These are phyloP conservation scores for Oryzias curvinotus DNA, from an alignment of 2,113 vertebrate genomes.

Conservation along the genomic window DNA sequence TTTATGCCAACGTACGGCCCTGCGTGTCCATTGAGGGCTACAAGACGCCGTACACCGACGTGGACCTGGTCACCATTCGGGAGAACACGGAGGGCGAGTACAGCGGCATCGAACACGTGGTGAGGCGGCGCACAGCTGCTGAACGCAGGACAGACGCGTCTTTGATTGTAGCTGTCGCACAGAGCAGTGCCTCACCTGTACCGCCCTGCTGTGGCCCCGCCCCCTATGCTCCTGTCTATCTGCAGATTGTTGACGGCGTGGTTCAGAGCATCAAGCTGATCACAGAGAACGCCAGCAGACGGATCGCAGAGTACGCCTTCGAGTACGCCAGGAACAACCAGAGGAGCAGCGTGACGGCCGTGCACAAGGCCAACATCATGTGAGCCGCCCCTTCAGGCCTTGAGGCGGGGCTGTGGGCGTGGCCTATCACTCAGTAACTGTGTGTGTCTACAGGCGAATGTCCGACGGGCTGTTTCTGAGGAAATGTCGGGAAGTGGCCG, in stretches of 20 bases:
- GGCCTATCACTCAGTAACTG: too few relatives aligned
- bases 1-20: slow-evolving; percentile 93
- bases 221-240: neutral
- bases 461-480: slow-evolving; percentile 94
- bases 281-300: slow-evolving; percentile 88
- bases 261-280: slow-evolving; percentile 98
- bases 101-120: slow-evolving; percentile 94
- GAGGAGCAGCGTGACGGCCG: slow-evolving; percentile 87
- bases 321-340: slow-evolving; percentile 94
- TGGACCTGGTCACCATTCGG: slow-evolving; percentile 72
- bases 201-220: slow-evolving; percentile 2
- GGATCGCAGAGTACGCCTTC: slow-evolving; percentile 94
- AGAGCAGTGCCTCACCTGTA: slow-evolving; percentile 4
- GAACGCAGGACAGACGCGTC: too few relatives aligned
- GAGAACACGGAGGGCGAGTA: slow-evolving; percentile 88
- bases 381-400: slow-evolving; percentile 46
- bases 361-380: slow-evolving; percentile 99
- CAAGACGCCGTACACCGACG: slow-evolving; percentile 90
- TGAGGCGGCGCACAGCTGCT: slow-evolving; percentile 45
- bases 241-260: slow-evolving; percentile 92
- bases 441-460: slow-evolving; percentile 84
- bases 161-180: neutral
- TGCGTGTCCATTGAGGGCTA: slow-evolving; percentile 96
- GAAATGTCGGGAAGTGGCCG: slow-evolving; percentile 94
- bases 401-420: too few relatives aligned